These are phyloP conservation scores for Pristionchus japonicus DNA, from an alignment of 2,888 invertebrate genomes.

Conservation along the genomic window DNA sequence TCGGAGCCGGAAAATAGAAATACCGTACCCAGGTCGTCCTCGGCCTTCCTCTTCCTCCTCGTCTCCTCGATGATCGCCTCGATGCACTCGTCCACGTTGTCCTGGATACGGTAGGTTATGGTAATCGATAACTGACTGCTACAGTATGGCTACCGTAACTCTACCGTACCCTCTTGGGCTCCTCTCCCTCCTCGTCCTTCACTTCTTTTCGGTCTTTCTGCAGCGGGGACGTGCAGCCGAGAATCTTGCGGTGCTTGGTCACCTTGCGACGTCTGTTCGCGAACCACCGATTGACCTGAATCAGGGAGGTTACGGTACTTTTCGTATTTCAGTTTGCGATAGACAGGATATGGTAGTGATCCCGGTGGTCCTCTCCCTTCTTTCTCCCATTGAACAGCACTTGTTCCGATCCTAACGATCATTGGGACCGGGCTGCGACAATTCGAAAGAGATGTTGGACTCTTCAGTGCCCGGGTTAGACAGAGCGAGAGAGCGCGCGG, in stretches of 20 bases:
- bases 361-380: not conserved
- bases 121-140: no score
- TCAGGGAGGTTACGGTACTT: not conserved
- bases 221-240: not conserved
- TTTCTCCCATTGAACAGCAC: slow-evolving; percentile 6
- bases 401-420: not conserved
- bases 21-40: not conserved
- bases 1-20: not conserved
- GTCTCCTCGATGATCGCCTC: slow-evolving; percentile 18
- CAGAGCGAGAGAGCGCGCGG: no score
- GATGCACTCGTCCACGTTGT: slow-evolving; percentile 22
- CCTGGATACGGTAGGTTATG: not conserved
- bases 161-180: no score
- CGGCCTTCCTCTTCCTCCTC: not conserved
- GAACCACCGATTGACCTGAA: slow-evolving; percentile 61
- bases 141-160: no score
- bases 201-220: not conserved
- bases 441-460: not conserved
- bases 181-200: not conserved
- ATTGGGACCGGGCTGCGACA: not conserved
- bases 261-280: slow-evolving; percentile 59
- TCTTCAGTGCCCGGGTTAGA: not conserved
- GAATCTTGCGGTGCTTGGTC: slow-evolving; percentile 49
- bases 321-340: not conserved
- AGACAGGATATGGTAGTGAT: not conserved